Conservation (phyloP, 92 coral and sea anemone species). For the Ricordea florida region DNA sequence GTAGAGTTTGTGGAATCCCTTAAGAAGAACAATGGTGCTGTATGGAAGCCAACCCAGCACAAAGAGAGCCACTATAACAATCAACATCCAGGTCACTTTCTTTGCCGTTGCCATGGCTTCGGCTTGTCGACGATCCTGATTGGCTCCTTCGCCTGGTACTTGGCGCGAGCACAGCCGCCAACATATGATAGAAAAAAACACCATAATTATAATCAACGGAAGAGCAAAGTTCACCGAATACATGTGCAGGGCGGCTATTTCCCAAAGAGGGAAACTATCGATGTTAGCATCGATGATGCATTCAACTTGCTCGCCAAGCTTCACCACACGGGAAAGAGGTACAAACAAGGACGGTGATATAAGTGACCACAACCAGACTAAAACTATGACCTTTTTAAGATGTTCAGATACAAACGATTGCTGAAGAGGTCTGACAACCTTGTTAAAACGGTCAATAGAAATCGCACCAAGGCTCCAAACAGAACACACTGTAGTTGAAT, state of each 20-base stretch:
- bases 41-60: constrained; percentile 6
- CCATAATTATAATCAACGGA: background rate
- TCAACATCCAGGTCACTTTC: constrained; percentile 17
- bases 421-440: background rate
- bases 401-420: background rate
- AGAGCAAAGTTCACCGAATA: background rate
- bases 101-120: constrained; percentile 20
- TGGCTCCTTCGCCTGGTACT: constrained; percentile 32
- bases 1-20: background rate
- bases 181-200: background rate
- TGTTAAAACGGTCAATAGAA: constrained; percentile 12
- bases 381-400: background rate
- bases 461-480: constrained; percentile 22
- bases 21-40: background rate
- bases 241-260: background rate
- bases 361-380: constrained; percentile 6
- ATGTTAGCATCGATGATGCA: background rate
- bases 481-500: background rate
- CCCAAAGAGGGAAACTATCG: background rate
- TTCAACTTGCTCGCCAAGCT: background rate
- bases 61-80: background rate
- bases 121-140: background rate
- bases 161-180: background rate
- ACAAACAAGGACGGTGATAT: background rate
- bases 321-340: background rate